Evolutionary conservation across 2,888 invertebrate genomes (phyloP), one percentile per base, ranked within the genome.

Genomic region (Polylopha cassiicola): DNA sequence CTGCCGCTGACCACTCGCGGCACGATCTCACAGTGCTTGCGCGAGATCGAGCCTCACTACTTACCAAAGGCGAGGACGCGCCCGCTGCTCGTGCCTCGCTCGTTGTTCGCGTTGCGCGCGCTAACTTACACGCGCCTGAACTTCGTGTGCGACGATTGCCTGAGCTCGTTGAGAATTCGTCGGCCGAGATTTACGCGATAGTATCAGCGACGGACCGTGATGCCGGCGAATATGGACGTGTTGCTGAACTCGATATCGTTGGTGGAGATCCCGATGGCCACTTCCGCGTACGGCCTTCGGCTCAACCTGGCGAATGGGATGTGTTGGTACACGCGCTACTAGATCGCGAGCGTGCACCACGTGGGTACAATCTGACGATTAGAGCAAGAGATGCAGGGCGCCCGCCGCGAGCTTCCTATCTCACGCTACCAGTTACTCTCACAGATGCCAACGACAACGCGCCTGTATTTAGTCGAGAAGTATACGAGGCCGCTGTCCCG

Each of bases 241-340:
- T 98, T 27, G 91, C 90, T 33, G 87, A 87, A 24, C 76, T 97
- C 27, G 94, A 95, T 55, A 95, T 98, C 39, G 91, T 95, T 3
- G 94, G 93, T 48, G 97, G 97, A 0, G 96, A 97, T 73, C 93
- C 95, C 0, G 93, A 95, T 54, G 95, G 95, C 0, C 92, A 95
- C 73, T 97, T 98, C 74, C 87, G 93, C 33, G 90, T 97, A 36
- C 65, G 75, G 1, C 84, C 89, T 27, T 88, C 91, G 0, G 85
- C 89, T 14, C 88, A 88, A 56, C 73, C 80, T 3, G 91, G 91
- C 29, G 94, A 94, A 72, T 95, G 88, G 71, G 93, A 92, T 60
- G 92, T 97, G 46, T 90, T 94, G 50, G 92, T 95, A 16, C 88
- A 92, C 48, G 90, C 91, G 45, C 78, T 93, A 38, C 77, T 95